Evolutionary conservation across 2,113 vertebrate genomes (phyloP).

Genomic region (Taurulus bubalis): DNA sequence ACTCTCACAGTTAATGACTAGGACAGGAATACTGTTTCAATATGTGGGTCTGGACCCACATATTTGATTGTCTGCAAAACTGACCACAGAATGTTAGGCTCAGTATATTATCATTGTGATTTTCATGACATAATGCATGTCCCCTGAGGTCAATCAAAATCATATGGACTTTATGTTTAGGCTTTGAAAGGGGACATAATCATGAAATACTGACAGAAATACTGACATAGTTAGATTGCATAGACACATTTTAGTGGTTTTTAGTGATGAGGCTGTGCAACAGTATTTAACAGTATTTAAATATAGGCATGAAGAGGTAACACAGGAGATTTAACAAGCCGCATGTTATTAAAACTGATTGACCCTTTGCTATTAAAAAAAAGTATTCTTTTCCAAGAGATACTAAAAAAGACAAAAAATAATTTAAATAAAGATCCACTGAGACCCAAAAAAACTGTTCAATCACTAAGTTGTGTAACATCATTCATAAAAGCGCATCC

Average conservation of each 20-base stretch:
- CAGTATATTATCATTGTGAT: not conserved
- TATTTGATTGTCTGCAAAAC: slow-evolving; percentile 49
- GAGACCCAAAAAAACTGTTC: slow-evolving; percentile 56
- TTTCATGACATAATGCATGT: not conserved
- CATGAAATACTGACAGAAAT: slow-evolving; percentile 1
- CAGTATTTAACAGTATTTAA: not conserved
- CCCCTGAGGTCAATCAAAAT: slow-evolving; percentile 8
- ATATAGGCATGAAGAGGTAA: slow-evolving; percentile 14
- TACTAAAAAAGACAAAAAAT: slow-evolving; percentile 48
- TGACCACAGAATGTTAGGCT: slow-evolving; percentile 40
- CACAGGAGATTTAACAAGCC: slow-evolving; percentile 20
- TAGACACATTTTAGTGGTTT: not conserved
- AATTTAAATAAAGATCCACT: slow-evolving; percentile 39
- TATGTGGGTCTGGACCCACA: slow-evolving; percentile 19
- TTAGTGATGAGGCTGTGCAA: slow-evolving; percentile 15
- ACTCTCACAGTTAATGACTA: slow-evolving; percentile 25
- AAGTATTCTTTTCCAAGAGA: slow-evolving; percentile 26
- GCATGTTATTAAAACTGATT: slow-evolving; percentile 20
- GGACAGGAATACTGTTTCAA: slow-evolving; percentile 7
- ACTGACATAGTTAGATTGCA: slow-evolving; percentile 4
- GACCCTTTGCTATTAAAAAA: slow-evolving; percentile 27
- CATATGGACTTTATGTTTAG: not conserved
- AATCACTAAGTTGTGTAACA: slow-evolving; percentile 62
- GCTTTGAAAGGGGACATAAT: not conserved
- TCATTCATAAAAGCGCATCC: slow-evolving; percentile 63